Percentiles rank a stretch among this genome's conserved stretches.
Evolutionary conservation across 2,888 invertebrate species (phyloP).

Genomic region (Eretmocerus hayati): DNA sequence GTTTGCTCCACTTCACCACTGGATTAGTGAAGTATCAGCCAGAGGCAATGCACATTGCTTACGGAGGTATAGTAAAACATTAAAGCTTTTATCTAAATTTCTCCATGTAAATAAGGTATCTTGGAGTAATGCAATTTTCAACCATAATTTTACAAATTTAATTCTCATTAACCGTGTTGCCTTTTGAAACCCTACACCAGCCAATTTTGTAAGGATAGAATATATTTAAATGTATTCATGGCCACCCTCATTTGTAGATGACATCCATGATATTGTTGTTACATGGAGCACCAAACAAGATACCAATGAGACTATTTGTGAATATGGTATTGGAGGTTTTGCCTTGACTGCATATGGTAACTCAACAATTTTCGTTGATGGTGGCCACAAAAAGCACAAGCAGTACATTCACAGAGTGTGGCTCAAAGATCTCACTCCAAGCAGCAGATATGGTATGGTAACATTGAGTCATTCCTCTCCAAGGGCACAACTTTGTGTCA

Average conservation of each 20-base stretch:
- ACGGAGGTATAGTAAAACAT: constrained; percentile 50
- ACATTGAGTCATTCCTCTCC: neutral
- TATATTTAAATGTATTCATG: too few relatives aligned
- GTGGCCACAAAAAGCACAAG: constrained; percentile 56
- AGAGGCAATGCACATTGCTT: constrained; percentile 62
- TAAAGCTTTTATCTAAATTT: neutral
- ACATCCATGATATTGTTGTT: constrained; percentile 62
- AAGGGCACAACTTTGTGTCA: neutral
- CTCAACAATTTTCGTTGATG: constrained; percentile 64
- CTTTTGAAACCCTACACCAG: too few relatives aligned
- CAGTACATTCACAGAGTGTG: constrained; percentile 75
- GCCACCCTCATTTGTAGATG: constrained; percentile 56
- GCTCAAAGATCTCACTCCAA: constrained; percentile 55
- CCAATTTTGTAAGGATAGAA: too few relatives aligned
- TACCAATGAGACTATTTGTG: constrained; percentile 61
- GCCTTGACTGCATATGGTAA: constrained; percentile 53
- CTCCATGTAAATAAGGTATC: neutral
- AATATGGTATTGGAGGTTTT: constrained; percentile 64
- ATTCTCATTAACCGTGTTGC: too few relatives aligned
- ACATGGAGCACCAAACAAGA: constrained; percentile 77
- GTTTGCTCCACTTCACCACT: constrained; percentile 17
- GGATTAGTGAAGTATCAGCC: constrained; percentile 51
- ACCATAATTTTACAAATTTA: too few relatives aligned
- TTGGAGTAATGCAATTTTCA: too few relatives aligned
- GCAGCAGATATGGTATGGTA: constrained; percentile 60